A percentile compares a stretch with the other conserved stretches of the same genome.
Conservation (phyloP, 2,888 invertebrate genomes). For the Timema podura region DNA sequence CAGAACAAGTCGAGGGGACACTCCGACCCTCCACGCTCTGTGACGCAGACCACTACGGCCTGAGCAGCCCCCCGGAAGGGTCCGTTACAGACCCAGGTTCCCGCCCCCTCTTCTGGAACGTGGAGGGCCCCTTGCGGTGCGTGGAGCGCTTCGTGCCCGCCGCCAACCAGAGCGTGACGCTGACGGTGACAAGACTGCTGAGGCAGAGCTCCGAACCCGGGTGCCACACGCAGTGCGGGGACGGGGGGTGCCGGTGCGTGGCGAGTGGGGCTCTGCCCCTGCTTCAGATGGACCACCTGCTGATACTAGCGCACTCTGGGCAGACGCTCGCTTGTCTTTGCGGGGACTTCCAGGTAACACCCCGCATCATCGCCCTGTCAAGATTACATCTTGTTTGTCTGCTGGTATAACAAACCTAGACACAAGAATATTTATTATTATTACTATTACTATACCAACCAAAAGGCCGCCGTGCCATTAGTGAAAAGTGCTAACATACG, state of each 20-base stretch:
- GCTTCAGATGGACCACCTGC: conserved; percentile 62
- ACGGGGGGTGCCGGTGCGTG: conserved; percentile 67
- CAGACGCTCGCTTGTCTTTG: conserved; percentile 66
- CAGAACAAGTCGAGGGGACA: conserved; percentile 69
- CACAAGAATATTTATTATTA: no score
- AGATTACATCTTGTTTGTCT: not conserved
- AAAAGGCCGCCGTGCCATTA: no score
- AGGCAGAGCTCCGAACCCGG: conserved; percentile 47
- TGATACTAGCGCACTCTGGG: conserved; percentile 59
- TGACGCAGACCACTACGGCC: conserved; percentile 68
- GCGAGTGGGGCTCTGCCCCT: conserved; percentile 49
- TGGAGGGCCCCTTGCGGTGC: conserved; percentile 63
- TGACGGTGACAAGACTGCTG: conserved; percentile 53
- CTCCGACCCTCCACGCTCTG: conserved; percentile 67
- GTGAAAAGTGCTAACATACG: no score
- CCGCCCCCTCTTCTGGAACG: conserved; percentile 64
- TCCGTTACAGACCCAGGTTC: conserved; percentile 54
- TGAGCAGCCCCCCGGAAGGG: conserved; percentile 59
- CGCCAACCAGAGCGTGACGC: conserved; percentile 62
- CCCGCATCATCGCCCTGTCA: not conserved
- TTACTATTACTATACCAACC: no score
- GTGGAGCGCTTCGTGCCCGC: conserved; percentile 68
- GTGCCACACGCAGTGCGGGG: conserved; percentile 64
- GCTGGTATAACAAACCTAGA: no score
- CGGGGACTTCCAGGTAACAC: conserved; percentile 62